These are phyloP conservation scores for Steatocranus sp. DNA, from an alignment of 2,797 vertebrate species.

Conservation along the genomic window DNA sequence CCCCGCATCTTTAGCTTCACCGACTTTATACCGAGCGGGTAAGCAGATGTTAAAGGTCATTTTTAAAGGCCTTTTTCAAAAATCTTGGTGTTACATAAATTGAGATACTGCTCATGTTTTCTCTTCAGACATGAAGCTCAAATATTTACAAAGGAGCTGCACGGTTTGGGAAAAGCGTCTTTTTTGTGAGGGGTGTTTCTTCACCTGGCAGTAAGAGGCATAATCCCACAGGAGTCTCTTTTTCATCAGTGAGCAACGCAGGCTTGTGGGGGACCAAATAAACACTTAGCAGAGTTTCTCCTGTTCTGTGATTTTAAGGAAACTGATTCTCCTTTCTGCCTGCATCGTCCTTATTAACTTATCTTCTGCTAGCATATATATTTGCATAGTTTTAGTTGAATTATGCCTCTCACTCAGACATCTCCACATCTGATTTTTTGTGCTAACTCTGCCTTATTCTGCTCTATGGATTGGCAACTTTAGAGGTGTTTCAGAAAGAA, in stretches of 20 bases:
- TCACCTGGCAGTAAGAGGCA: not conserved
- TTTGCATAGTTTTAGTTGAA: not conserved
- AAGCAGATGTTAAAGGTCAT: not conserved
- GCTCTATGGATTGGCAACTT: not conserved
- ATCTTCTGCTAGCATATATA: not conserved
- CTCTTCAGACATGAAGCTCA: not conserved
- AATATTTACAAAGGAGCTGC: not conserved
- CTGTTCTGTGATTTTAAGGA: conserved; percentile 29
- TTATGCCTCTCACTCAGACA: not conserved
- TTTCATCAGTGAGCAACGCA: not conserved
- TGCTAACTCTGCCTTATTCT: not conserved
- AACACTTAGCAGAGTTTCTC: conserved; percentile 29
- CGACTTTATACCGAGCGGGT: conserved; percentile 7
- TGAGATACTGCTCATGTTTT: not conserved
- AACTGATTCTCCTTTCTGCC: not conserved
- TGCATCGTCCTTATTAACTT: not conserved
- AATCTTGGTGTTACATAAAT: not conserved
- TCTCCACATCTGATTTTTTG: not conserved
- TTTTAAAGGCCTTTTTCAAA: not conserved
- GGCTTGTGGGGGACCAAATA: conserved; percentile 29
- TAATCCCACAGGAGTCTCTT: not conserved
- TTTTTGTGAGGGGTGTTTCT: not conserved
- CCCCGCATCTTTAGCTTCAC: conserved; percentile 7
- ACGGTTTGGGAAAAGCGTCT: not conserved
- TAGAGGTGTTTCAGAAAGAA: not conserved